Evolutionary conservation across 1,140 invertebrate species (phyloP), one percentile per base, ranked within the genome.

Genomic region (Platyscapa corneri): DNA sequence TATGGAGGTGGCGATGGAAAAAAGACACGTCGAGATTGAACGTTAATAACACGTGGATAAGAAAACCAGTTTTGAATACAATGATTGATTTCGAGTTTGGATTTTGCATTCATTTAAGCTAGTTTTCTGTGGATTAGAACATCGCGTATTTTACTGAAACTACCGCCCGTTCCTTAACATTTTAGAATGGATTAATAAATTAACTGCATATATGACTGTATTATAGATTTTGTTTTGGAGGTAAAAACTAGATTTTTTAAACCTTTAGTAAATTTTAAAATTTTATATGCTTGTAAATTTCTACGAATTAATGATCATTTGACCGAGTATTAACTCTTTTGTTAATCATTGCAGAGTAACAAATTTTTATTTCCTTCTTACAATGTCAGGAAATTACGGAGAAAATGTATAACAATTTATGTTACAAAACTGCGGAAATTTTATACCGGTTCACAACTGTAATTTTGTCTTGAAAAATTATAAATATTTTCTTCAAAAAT

Each of bases 41-140:
- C 70, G 49, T 81, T 42, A 72, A 70, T 67, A 82, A 30, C 80
- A 12, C 46, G 46, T 18, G 46, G 20, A 49, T 46, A 70, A 53
- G 20, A 32, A 82, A 82, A 82, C 65, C 65, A 81, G 79, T 81
- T 81, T 18, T n/a, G 16, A 8, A 49, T n/a, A n/a, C n/a, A 74
- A 37, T 56, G 34, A 82, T 82, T 14, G 70, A 82, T 82, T 75
- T 53, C 30, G 49, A 32, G 8, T 74, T 74, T 60, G 70, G 23
- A 74, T 74, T 74, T 42, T 20, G 5, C 34, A 18, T 10, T 20
- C 39, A 74, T 42, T 74, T 5, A 42, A 27, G 32, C 6, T 74
- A 42, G 67, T 37, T n/a, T 27, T n/a, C 6, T 74, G 7, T n/a
- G 37, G 37, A 74, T 42, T 70, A 70, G 16, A 37, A 70, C 14